Evolutionary conservation across 1,140 invertebrate genomes (phyloP).

Genomic region (Oryctes rhinoceros): DNA sequence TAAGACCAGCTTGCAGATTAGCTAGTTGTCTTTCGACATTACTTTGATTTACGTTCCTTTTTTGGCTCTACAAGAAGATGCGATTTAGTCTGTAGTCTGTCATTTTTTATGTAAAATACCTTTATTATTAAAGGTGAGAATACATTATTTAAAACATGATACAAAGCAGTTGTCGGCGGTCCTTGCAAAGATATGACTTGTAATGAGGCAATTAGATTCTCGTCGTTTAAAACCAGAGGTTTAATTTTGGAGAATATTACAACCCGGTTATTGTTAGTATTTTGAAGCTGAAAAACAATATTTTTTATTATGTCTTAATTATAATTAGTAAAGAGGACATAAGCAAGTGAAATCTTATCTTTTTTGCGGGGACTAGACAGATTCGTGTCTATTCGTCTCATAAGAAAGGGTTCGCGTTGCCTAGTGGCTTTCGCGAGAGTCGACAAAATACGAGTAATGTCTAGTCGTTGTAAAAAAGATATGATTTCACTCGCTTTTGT

Average conservation of each 20-base stretch:
- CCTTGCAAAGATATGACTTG: slow-evolving; percentile 54
- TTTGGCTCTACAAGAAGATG: slow-evolving; percentile 37
- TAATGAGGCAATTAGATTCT: slow-evolving; percentile 48
- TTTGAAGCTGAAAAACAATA: slow-evolving; percentile 19
- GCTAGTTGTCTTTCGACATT: slow-evolving; percentile 51
- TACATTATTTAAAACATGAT: slow-evolving; percentile 56
- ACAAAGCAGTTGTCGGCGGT: slow-evolving; percentile 55
- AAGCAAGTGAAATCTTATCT: no score
- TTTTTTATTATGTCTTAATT: neutral
- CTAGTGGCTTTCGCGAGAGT: no score
- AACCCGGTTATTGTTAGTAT: slow-evolving; percentile 37
- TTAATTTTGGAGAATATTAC: slow-evolving; percentile 50
- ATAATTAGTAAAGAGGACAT: no score
- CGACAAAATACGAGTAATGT: no score
- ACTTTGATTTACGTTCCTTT: slow-evolving; percentile 41
- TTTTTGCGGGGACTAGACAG: no score
- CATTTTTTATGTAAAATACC: slow-evolving; percentile 39
- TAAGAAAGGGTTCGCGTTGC: no score
- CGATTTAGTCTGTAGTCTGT: neutral
- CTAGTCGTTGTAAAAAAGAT: no score
- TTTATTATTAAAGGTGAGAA: slow-evolving; percentile 53
- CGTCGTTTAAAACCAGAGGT: slow-evolving; percentile 46
- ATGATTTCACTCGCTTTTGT: no score
- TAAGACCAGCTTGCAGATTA: slow-evolving; percentile 53
- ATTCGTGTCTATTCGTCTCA: no score